Percentiles rank a stretch among this genome's conserved stretches.
Evolutionary conservation across 2,113 vertebrate genomes (phyloP).

Genomic region (Rhabdomys dilectus): DNA sequence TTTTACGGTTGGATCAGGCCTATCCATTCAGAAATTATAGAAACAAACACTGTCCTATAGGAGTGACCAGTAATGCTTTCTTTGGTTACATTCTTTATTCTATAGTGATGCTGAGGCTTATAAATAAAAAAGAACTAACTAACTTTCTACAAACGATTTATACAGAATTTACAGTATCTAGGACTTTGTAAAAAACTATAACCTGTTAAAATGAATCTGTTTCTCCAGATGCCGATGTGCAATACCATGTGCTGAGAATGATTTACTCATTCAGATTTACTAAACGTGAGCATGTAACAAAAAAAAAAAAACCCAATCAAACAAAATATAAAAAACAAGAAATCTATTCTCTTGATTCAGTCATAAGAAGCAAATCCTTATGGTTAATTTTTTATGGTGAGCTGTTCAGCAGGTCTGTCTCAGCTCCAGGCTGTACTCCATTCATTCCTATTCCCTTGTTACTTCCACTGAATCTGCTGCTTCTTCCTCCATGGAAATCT

Average conservation of each 20-base stretch:
- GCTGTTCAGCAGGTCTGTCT: not conserved
- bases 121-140: conserved; percentile 79
- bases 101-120: conserved; percentile 76
- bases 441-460: not conserved
- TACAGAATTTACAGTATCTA: conserved; percentile 85
- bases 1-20: conserved; percentile 71
- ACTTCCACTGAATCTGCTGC: not conserved
- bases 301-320: too few species aligned
- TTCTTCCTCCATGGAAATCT: not conserved
- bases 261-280: conserved; percentile 85
- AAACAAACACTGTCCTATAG: conserved; percentile 79
- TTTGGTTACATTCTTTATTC: conserved; percentile 84
- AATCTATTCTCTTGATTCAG: not conserved
- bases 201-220: conserved; percentile 86
- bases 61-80: conserved; percentile 78
- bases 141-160: conserved; percentile 81
- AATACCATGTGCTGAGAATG: conserved; percentile 87
- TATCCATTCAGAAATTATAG: conserved; percentile 77
- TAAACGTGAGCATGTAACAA: conserved; percentile 86
- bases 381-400: not conserved
- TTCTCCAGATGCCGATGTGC: conserved; percentile 88
- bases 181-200: conserved; percentile 86
- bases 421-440: not conserved
- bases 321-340: too few species aligned
- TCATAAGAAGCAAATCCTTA: not conserved